phyloP scores from a whole-genome alignment of 2,113 vertebrate genomes.

The Progne subis region DNA sequence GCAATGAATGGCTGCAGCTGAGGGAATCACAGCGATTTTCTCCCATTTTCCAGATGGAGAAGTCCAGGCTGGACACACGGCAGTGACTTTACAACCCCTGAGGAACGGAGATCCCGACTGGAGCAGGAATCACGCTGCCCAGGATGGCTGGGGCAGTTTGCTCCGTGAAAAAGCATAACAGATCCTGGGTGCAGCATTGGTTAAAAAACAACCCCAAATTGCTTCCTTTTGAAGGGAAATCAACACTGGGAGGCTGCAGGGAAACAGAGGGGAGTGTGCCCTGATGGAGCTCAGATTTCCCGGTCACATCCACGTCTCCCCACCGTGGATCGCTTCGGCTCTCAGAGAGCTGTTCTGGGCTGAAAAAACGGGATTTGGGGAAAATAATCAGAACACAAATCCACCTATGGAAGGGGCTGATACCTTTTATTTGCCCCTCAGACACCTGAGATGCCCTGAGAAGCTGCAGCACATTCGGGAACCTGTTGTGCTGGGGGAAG shows the following conservation, averaged over 20 bases:
- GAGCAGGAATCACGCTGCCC: rapidly evolving
- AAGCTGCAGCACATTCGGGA: background rate
- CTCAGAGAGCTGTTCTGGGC: background rate
- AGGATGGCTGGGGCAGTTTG: background rate
- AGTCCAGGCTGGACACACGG: rapidly evolving
- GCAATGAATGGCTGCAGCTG: background rate
- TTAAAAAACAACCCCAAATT: background rate
- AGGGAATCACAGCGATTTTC: background rate
- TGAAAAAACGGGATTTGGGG: background rate
- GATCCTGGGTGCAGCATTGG: background rate
- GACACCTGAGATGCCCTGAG: background rate
- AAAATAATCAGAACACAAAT: background rate
- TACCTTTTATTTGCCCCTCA: background rate
- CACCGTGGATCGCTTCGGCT: rapidly evolving
- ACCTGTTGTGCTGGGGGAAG: background rate
- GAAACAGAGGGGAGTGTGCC: background rate
- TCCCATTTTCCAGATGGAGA: background rate
- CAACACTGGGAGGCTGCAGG: background rate
- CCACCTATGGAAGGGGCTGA: rapidly evolving
- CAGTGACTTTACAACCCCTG: background rate
- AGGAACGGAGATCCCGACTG: background rate
- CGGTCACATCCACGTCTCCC: rapidly evolving
- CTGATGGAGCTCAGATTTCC: background rate
- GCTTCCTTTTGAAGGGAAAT: background rate
- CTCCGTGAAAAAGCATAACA: background rate